Conservation (phyloP, 2,113 vertebrate genomes). For the Coturnix japonica region DNA sequence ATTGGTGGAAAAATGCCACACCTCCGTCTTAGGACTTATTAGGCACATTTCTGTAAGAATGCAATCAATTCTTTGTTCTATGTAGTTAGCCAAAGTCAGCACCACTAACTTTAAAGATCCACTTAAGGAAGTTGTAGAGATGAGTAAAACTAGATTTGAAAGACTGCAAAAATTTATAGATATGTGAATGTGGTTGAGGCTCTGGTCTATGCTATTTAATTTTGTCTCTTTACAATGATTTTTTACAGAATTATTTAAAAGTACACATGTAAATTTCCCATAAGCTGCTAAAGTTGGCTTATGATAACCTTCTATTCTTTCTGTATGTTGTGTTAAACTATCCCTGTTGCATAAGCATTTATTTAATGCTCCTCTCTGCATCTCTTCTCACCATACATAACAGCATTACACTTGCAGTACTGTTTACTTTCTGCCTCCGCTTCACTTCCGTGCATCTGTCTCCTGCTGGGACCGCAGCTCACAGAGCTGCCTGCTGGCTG, state of each 20-base stretch:
- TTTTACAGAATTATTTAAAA: not conserved
- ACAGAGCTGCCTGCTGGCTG: rapidly evolving
- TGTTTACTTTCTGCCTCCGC: not conserved
- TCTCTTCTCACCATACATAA: not conserved
- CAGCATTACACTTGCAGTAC: not conserved
- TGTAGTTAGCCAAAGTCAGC: not conserved
- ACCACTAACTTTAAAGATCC: not conserved
- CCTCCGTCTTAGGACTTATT: constrained; percentile 32
- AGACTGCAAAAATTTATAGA: not conserved
- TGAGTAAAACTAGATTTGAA: constrained; percentile 22
- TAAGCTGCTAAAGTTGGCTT: not conserved
- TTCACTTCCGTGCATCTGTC: not conserved
- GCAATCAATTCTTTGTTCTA: constrained; percentile 24
- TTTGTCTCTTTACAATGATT: not conserved
- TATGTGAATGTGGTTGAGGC: not conserved
- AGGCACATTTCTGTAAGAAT: constrained; percentile 30
- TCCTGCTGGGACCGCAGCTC: not conserved
- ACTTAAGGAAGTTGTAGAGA: not conserved
- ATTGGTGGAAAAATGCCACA: constrained; percentile 49
- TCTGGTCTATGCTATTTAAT: not conserved
- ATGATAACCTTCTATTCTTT: not conserved
- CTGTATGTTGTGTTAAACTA: not conserved
- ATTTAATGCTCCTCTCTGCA: not conserved
- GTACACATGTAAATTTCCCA: not conserved
- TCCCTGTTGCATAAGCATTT: not conserved